These are phyloP conservation scores for Pygocentrus nattereri DNA, from an alignment of 2,797 vertebrate genomes.

Conservation along the genomic window DNA sequence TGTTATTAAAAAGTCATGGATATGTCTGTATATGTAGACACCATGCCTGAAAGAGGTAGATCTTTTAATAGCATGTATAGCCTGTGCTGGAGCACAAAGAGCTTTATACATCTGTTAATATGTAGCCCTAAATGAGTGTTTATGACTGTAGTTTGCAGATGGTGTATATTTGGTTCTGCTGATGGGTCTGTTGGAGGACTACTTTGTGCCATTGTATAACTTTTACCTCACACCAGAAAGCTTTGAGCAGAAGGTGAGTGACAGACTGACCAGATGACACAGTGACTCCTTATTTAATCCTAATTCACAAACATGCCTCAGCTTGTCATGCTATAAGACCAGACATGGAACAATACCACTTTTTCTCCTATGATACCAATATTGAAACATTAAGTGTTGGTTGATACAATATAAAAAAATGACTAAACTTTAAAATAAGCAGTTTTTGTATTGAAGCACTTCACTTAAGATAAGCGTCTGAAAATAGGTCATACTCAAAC, in stretches of 20 bases:
- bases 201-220: slow-evolving; percentile 95
- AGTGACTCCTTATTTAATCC: too few species aligned
- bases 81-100: neutral
- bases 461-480: too few species aligned
- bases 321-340: too few species aligned
- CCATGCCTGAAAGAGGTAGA: too few species aligned
- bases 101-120: neutral
- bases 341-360: too few species aligned
- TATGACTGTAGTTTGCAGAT: slow-evolving; percentile 90
- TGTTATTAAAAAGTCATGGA: neutral
- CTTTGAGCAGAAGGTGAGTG: slow-evolving; percentile 94
- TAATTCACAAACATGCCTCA: too few species aligned
- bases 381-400: too few species aligned
- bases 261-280: neutral
- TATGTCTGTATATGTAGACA: neutral
- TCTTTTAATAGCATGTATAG: neutral
- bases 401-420: too few species aligned
- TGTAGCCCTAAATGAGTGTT: neutral
- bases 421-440: too few species aligned
- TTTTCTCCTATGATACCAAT: too few species aligned
- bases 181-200: slow-evolving; percentile 96
- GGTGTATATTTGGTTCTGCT: slow-evolving; percentile 95
- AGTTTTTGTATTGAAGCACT: too few species aligned
- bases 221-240: slow-evolving; percentile 96
- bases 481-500: too few species aligned